Conservation (phyloP, 2,797 vertebrate genomes). For the Falco naumanni region DNA sequence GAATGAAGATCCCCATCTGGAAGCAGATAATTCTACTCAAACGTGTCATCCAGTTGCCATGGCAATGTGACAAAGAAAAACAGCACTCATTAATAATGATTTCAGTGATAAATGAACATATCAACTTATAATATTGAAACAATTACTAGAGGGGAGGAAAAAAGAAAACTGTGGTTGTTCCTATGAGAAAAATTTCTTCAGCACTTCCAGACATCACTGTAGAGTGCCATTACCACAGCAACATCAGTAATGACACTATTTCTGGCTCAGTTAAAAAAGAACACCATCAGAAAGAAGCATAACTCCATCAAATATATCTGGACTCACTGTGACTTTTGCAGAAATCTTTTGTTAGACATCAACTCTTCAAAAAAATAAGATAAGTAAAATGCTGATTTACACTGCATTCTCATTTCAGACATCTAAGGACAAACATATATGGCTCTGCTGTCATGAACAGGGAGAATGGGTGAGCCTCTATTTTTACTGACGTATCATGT, state of each 20-base stretch:
- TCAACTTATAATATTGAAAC: slow-evolving; percentile 30
- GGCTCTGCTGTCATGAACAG: background rate
- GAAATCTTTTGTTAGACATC: slow-evolving; percentile 10
- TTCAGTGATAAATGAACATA: slow-evolving; percentile 19
- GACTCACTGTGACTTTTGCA: background rate
- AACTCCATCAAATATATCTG: background rate
- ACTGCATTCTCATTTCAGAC: background rate
- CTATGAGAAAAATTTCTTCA: background rate
- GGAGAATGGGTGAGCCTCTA: background rate
- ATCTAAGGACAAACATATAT: background rate
- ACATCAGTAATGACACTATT: background rate
- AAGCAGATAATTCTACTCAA: slow-evolving; percentile 60
- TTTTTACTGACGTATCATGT: slow-evolving; percentile 25
- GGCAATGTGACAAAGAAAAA: slow-evolving; percentile 35
- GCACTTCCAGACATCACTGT: background rate
- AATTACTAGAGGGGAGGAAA: background rate
- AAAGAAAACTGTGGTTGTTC: background rate
- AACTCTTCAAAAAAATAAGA: background rate
- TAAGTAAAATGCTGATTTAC: background rate
- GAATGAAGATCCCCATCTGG: slow-evolving; percentile 72
- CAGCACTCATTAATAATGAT: slow-evolving; percentile 43
- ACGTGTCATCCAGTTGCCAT: slow-evolving; percentile 54
- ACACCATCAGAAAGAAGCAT: background rate
- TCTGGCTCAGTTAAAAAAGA: background rate
- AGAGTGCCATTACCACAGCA: background rate